Base-by-base conservation (phyloP, 2,888 invertebrate genomes). In the Bhutanitis thaidina region DNA sequence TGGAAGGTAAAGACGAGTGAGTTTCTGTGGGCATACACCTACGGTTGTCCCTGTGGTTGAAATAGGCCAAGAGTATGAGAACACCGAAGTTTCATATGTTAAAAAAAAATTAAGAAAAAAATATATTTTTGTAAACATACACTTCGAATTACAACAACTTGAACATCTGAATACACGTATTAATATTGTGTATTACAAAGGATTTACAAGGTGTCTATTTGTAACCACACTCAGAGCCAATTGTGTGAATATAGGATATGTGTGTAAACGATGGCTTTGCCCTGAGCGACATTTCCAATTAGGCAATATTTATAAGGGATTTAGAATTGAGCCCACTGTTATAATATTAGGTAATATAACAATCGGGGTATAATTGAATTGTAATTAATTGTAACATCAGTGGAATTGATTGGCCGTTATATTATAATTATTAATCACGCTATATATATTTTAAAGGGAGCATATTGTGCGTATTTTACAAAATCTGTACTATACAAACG, bases 281-380 rank as follows among this genome's bases (percentile, higher is more conserved):
- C 51, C 43, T 58, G 62, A 58, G 54, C 59, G 74, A 76, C 75
- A 68, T 65, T 69, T 68, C 71, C 77, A 80, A 80, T 80, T 80
- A 78, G 59, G 59, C 63, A 64, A 71, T 80, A 79, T 80, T 78
- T 80, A 79, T 78, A 73, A 67, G 61, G 60, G 69, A 67, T 67
- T 71, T 71, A 64, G 59, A 53, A 55, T 55, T 59, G 52, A 63
- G 59, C 63, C 57, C 59, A 53, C 52, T 49, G 57, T 53, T 54
- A 55, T 55, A 56, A 50, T 54, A 56, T 53, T 59, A 52, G 35
- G 48, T 52, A 35, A 56, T 56, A 53, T 56, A 56, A 59, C 51
- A 47, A 16, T 35, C 38, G 43, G 16, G 27, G 44, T 37, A 25
- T 52, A 47, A 47, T 52, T 47, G 46, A 47, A 44, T 44, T 50